Conservation (phyloP, 2,888 invertebrate genomes). For the Atrina japonica region DNA sequence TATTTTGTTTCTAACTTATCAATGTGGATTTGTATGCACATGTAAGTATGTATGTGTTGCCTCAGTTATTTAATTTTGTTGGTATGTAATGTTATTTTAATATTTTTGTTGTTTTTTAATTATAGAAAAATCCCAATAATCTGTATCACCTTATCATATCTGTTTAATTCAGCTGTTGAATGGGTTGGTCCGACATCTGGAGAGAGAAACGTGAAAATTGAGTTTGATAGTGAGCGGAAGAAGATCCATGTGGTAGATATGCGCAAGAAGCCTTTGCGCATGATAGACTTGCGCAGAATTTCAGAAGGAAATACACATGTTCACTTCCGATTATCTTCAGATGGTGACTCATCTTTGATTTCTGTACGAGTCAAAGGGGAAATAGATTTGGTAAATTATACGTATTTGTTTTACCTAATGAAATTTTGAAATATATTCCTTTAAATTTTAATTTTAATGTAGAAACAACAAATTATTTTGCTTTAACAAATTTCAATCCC, state of each 20-base stretch:
- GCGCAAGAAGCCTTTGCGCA: slow-evolving; percentile 63
- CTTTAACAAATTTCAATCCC: no score
- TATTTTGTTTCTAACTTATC: no score
- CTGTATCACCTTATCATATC: no score
- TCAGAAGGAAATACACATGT: slow-evolving; percentile 36
- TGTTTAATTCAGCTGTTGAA: slow-evolving; percentile 65
- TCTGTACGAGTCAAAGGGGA: slow-evolving; percentile 63
- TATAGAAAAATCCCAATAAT: no score
- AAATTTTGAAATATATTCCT: not conserved
- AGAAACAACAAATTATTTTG: no score
- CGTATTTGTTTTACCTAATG: no score
- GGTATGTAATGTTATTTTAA: no score
- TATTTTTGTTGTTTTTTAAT: no score
- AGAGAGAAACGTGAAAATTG: slow-evolving; percentile 62
- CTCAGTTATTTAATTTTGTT: no score
- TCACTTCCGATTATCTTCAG: slow-evolving; percentile 56
- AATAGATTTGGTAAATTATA: slow-evolving; percentile 68
- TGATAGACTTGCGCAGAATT: slow-evolving; percentile 62
- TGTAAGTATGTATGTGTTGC: no score
- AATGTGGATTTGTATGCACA: no score
- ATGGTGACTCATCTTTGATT: slow-evolving; percentile 53
- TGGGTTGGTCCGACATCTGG: slow-evolving; percentile 71
- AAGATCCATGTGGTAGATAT: slow-evolving; percentile 64
- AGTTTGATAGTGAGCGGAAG: slow-evolving; percentile 60
- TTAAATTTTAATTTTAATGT: not conserved